Evolutionary conservation across 2,888 invertebrate species (phyloP).

Genomic region (Barypeithes pellucidus): DNA sequence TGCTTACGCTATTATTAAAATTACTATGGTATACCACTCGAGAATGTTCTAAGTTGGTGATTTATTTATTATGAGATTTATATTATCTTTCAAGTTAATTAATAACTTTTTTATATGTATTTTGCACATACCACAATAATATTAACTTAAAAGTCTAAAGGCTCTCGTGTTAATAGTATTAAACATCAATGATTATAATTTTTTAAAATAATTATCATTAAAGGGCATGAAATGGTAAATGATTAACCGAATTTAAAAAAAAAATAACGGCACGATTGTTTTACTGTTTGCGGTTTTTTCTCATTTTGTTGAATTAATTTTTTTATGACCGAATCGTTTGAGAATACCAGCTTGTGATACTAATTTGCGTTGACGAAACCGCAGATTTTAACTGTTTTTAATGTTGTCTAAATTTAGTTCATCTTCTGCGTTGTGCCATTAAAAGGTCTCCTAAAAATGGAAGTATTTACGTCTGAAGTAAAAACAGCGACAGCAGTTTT

Average conservation of each 20-base stretch:
- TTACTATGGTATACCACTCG: slow-evolving; percentile 8
- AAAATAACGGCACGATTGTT: slow-evolving; percentile 47
- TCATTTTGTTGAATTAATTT: slow-evolving; percentile 30
- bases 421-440: slow-evolving; percentile 20
- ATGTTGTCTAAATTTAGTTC: slow-evolving; percentile 19
- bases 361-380: slow-evolving; percentile 29
- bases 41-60: slow-evolving; percentile 12
- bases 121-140: no score
- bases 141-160: no score
- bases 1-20: slow-evolving; percentile 30
- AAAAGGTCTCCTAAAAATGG: slow-evolving; percentile 31
- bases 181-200: no score
- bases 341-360: slow-evolving; percentile 16
- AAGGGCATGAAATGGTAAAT: background rate
- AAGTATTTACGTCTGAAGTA: slow-evolving; percentile 37
- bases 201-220: background rate
- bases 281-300: slow-evolving; percentile 47
- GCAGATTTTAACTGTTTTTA: slow-evolving; percentile 28
- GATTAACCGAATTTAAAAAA: background rate
- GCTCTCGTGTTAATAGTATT: no score
- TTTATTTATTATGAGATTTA: slow-evolving; percentile 4
- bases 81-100: no score
- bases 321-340: slow-evolving; percentile 16
- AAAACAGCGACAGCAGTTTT: background rate
- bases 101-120: no score